These are phyloP conservation scores for Octodon degus DNA, from an alignment of 2,113 vertebrate species.

Conservation along the genomic window DNA sequence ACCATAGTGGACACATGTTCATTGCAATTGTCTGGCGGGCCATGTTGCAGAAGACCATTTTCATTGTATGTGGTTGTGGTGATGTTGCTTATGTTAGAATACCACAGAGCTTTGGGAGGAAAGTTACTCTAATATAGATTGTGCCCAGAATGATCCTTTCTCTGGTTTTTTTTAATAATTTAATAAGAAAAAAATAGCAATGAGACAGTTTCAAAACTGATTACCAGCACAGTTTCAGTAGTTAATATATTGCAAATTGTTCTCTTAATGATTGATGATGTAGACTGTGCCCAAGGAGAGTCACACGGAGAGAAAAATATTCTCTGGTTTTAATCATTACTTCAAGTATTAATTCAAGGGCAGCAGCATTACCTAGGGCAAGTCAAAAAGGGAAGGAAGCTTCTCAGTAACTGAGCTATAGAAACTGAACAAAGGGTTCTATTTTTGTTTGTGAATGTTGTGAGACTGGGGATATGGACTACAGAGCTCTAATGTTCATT, in stretches of 20 bases:
- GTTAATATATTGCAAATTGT: too few relatives aligned
- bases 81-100: background rate
- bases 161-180: background rate
- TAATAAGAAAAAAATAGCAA: too few relatives aligned
- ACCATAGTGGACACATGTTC: background rate
- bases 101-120: background rate
- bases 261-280: too few relatives aligned
- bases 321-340: background rate
- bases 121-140: too few relatives aligned
- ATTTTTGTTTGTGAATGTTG: background rate
- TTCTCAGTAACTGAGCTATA: conserved; percentile 1
- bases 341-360: background rate
- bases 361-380: background rate
- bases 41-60: background rate
- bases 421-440: background rate
- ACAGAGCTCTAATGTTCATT: background rate
- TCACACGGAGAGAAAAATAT: too few relatives aligned
- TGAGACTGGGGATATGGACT: background rate
- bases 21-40: background rate
- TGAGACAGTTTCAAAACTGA: too few relatives aligned
- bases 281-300: too few relatives aligned
- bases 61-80: background rate
- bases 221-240: too few relatives aligned
- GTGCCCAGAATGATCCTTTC: background rate
- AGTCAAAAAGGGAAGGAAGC: background rate